These are phyloP conservation scores for Zaprionus inermis DNA, from an alignment of 1,140 invertebrate species.

Conservation along the genomic window DNA sequence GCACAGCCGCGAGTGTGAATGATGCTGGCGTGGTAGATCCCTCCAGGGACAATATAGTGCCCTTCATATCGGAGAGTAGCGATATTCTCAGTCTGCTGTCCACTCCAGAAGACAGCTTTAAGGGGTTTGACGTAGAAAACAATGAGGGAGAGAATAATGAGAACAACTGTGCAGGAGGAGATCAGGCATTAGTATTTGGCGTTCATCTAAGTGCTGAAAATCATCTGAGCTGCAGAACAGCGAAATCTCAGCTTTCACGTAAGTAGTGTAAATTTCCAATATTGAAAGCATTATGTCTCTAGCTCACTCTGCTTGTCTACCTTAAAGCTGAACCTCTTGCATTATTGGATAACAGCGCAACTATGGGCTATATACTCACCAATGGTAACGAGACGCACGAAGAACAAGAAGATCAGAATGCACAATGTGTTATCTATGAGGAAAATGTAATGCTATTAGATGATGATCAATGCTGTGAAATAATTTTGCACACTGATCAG, in stretches of 20 bases:
- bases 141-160: not conserved
- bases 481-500: conserved; percentile 58
- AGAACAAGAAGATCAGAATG: conserved; percentile 34
- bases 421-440: conserved; percentile 58
- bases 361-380: conserved; percentile 37
- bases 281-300: not conserved
- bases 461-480: conserved; percentile 68
- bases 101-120: conserved; percentile 41
- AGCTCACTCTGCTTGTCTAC: not conserved
- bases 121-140: conserved; percentile 47
- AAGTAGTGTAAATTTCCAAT: not conserved
- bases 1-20: not conserved
- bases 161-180: conserved; percentile 1
- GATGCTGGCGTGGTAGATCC: conserved; percentile 42
- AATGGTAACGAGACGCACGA: conserved; percentile 12
- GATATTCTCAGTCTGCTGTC: conserved; percentile 65
- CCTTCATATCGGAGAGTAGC: conserved; percentile 57
- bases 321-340: conserved; percentile 41
- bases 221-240: not conserved
- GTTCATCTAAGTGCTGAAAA: conserved; percentile 16
- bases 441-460: conserved; percentile 59
- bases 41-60: conserved; percentile 57
- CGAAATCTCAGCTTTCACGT: conserved; percentile 13
- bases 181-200: conserved; percentile 40
- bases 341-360: conserved; percentile 10